These are phyloP conservation scores for Paratrypauchen microcephalus DNA, from an alignment of 2,797 vertebrate genomes.

Conservation along the genomic window DNA sequence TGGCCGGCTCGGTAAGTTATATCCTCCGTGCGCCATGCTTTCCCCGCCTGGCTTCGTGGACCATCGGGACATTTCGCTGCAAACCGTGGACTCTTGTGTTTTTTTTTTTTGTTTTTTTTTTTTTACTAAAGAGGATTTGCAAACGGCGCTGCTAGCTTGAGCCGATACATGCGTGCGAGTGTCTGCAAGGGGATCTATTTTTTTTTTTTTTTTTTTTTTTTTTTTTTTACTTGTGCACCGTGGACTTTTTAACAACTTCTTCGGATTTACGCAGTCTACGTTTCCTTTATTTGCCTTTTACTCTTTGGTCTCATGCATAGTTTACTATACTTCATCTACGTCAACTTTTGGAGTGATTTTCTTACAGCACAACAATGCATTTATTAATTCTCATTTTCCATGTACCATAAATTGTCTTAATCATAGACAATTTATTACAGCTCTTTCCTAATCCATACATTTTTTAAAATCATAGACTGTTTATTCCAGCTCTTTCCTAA, in stretches of 20 bases:
- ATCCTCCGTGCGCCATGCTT: background rate
- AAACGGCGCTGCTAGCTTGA: slow-evolving; percentile 48
- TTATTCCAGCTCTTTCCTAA: background rate
- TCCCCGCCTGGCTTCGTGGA: slow-evolving; percentile 3
- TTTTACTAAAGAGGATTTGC: slow-evolving; percentile 60
- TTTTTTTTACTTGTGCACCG: background rate
- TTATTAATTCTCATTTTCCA: background rate
- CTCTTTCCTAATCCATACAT: background rate
- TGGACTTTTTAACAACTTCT: background rate
- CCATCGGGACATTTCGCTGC: slow-evolving; percentile 37
- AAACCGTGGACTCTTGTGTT: slow-evolving; percentile 43
- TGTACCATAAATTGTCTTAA: background rate
- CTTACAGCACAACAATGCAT: background rate
- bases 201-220: no score
- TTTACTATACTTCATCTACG: background rate
- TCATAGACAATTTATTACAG: background rate
- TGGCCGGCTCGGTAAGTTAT: slow-evolving; percentile 94
- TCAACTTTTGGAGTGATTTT: slow-evolving; percentile 28
- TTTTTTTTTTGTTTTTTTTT: slow-evolving; percentile 45
- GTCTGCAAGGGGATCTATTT: slow-evolving; percentile 1
- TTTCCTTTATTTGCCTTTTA: background rate
- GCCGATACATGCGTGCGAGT: slow-evolving; percentile 42
- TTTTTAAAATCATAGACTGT: background rate
- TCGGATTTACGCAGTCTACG: background rate
- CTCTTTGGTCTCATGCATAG: background rate